Evolutionary conservation across 2,797 vertebrate genomes (phyloP), one percentile per base, ranked within the genome.

Genomic region (Pseudomugil tenellus): DNA sequence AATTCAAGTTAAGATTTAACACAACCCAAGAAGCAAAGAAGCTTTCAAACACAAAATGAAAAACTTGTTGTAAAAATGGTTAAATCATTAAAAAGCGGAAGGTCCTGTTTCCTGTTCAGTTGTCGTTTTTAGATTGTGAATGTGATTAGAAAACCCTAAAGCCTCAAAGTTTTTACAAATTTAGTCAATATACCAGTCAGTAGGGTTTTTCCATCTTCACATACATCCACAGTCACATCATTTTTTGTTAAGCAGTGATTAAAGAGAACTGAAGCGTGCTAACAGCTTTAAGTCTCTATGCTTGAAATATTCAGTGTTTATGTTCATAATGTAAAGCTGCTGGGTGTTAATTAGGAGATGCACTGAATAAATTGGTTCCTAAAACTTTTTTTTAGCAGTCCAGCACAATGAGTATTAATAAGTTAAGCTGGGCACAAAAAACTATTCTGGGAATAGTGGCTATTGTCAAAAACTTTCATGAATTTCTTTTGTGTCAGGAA

Each of bases 401-500:
- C 4, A 26, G 43, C 16, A 32, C 13, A 25, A 23, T 25, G 37
- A 60, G 28, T 63, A 70, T 70, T 53, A 53, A 54, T 60, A 60
- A 71, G 23, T 70, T 6, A 64, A 68, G 29, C 5, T 58, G 25
- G 13, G 5, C 48, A 32, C 21, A 54, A 41, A 31, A 39, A 61
- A 60, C 76, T 78, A 76, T 60, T 60, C 61, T 57, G 68, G 74
- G 28, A 21, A 6, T 37, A 35, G 1, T 1, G 71, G 4, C 41
- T n/a, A 56, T 78, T 76, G 43, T 62, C 56, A 68, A 51, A 61
- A n/a, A 71, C 37, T 26, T 58, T 77, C 78, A 79, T 79, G 37
- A 76, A 65, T 60, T 63, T 67, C 81, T 83, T 77, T 59, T 82
- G 62, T 67, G 70, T 80, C 63, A 72, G 74, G 63, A 77, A 70